Evolutionary conservation across 2,113 vertebrate species (phyloP), one percentile per base, ranked within the genome.

Genomic region (Myodes glareolus): DNA sequence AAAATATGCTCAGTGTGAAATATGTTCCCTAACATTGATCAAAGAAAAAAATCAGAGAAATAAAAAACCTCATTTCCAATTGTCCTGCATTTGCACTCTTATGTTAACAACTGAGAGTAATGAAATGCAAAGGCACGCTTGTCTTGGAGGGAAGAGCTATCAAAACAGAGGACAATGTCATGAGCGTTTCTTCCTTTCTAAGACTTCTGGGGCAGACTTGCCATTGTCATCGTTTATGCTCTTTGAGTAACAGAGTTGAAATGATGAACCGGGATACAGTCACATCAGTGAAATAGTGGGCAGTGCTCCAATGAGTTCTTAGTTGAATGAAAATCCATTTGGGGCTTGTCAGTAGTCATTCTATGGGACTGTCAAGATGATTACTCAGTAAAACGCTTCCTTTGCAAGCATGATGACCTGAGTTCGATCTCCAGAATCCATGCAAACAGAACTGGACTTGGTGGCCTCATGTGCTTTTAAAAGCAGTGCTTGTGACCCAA

Each of bases 1-100:
- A 91, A 91, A 96, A 93, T 80, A 80, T 70, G 7, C 5, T 95
- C 86, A 90, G 8, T 91, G 45, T 93, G 65, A 95, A 97, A 95
- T 90, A 90, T 75, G 61, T 97, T 80, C 55, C 25, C 31, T 87
- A 97, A 81, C 73, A 92, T 4, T 92, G 63, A 92, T 86, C 84
- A 87, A 96, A 96, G 10, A 93, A 94, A 90, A 90, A 47, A 89
- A 82, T 78, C 39, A 77, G 86, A 82, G 19, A 55, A 94, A 87
- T 91, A 94, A 93, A 21, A 91, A 97, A 92, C 63, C 67, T 72
- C 36, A 89, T 86, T 93, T 73, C 93, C 21, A 94, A 52, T 63
- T 67, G 17, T 5, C 36, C 61, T 84, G 7, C 70, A 88, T 94
- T 93, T 91, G 5, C 12, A 90, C 27, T 95, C 31, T 89, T 86